Percentiles rank a stretch among this genome's conserved stretches.
These are phyloP conservation scores for Rhinatrema bivittatum DNA, from an alignment of 2,797 vertebrate species.

Conservation along the genomic window DNA sequence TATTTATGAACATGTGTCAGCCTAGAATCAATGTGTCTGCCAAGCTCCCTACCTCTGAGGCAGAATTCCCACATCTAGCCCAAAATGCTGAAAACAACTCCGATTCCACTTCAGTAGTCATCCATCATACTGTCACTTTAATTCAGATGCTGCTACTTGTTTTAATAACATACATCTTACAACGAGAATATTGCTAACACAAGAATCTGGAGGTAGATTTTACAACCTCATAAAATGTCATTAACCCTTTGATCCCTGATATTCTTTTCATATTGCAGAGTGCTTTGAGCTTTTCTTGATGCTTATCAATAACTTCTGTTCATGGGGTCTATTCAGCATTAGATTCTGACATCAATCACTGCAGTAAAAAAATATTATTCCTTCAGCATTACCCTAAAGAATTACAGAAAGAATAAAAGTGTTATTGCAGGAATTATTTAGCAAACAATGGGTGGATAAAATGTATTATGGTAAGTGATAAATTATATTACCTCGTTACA, in stretches of 20 bases:
- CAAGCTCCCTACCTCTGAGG: conserved; percentile 62
- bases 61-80: conserved; percentile 70
- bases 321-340: conserved; percentile 29
- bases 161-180: conserved; percentile 87
- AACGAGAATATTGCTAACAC: conserved; percentile 79
- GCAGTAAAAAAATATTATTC: conserved; percentile 57
- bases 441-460: conserved; percentile 67
- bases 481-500: conserved; percentile 60
- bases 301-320: conserved; percentile 65
- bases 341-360: conserved; percentile 54
- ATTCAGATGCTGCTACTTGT: conserved; percentile 93
- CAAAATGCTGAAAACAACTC: conserved; percentile 73
- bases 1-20: conserved; percentile 65
- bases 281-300: conserved; percentile 26
- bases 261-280: conserved; percentile 32
- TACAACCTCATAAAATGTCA: conserved; percentile 71
- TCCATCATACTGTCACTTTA: conserved; percentile 91
- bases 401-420: conserved; percentile 67
- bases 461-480: conserved; percentile 59
- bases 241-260: conserved; percentile 75
- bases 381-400: conserved; percentile 53
- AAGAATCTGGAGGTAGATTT: conserved; percentile 73
- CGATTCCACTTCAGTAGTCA: conserved; percentile 70
- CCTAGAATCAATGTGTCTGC: conserved; percentile 78
- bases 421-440: conserved; percentile 68